phyloP scores from a whole-genome alignment of 2,888 invertebrate species.

The Campoplex capitator region DNA sequence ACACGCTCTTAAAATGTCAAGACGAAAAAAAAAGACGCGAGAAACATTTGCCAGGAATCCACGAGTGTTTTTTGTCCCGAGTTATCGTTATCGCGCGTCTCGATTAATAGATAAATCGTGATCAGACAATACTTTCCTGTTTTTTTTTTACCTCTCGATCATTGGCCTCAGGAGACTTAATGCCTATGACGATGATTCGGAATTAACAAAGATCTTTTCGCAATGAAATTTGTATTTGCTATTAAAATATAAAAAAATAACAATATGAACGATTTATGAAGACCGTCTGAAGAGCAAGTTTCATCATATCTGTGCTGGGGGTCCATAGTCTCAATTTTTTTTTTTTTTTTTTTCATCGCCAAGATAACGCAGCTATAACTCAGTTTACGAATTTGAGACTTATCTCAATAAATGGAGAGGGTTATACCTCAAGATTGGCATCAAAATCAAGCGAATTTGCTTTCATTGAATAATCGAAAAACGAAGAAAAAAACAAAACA shows the following conservation, averaged over 20 bases:
- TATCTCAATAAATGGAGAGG: not conserved
- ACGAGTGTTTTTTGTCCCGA: constrained; percentile 9
- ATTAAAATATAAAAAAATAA: not conserved
- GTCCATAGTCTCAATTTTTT: constrained; percentile 15
- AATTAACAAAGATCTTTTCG: not conserved
- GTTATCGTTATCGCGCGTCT: constrained; percentile 2
- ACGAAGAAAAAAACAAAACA: not conserved
- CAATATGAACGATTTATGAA: not conserved
- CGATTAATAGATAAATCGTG: constrained; percentile 4
- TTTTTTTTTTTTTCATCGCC: not conserved
- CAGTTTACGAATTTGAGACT: not conserved
- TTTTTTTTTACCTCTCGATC: not conserved
- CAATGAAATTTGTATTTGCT: not conserved
- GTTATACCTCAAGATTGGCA: not conserved
- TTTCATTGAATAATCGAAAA: not conserved
- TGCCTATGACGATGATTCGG: not conserved
- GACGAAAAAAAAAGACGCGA: not conserved
- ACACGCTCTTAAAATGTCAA: not conserved
- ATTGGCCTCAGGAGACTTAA: not conserved
- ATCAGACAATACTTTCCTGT: constrained; percentile 4
- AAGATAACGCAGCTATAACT: not conserved
- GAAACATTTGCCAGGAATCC: not conserved
- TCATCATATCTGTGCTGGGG: constrained; percentile 5
- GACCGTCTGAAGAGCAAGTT: not conserved
- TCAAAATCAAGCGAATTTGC: not conserved